phyloP scores from a whole-genome alignment of 1,140 invertebrate species.

The Pseudoatta argentina region DNA sequence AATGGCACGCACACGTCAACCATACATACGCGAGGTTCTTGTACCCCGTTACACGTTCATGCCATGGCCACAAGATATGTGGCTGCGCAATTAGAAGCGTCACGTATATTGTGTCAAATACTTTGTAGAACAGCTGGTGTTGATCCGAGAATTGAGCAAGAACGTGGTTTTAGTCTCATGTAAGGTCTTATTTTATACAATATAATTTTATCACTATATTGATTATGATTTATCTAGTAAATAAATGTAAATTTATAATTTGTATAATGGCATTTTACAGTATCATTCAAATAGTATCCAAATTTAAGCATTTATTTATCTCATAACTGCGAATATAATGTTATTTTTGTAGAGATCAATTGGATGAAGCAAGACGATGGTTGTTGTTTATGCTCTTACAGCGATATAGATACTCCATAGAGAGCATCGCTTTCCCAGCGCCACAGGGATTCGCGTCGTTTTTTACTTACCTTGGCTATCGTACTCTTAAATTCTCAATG shows the following conservation, averaged over 20 bases:
- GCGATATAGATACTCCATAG: slow-evolving; percentile 91
- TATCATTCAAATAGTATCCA: no score
- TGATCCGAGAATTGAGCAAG: slow-evolving; percentile 89
- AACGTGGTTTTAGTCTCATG: slow-evolving; percentile 93
- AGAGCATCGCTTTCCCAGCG: slow-evolving; percentile 93
- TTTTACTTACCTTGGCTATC: slow-evolving; percentile 94
- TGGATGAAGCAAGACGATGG: slow-evolving; percentile 89
- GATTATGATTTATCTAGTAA: neutral
- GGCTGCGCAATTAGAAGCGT: slow-evolving; percentile 92
- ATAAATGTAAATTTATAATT: slow-evolving; percentile 21
- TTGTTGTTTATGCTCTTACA: slow-evolving; percentile 91
- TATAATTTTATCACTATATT: neutral
- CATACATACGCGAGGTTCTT: slow-evolving; percentile 82
- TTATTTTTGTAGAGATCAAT: slow-evolving; percentile 89
- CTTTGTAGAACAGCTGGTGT: slow-evolving; percentile 90
- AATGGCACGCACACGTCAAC: slow-evolving; percentile 86
- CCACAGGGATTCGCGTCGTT: slow-evolving; percentile 95
- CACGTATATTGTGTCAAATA: slow-evolving; percentile 91
- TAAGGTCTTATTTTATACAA: slow-evolving; percentile 82
- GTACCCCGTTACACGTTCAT: slow-evolving; percentile 92
- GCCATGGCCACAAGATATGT: slow-evolving; percentile 93
- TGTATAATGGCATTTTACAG: neutral
- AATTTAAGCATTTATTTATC: slow-evolving; percentile 20
- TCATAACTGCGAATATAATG: slow-evolving; percentile 5
- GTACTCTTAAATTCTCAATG: slow-evolving; percentile 90